A percentile compares a stretch with the other conserved stretches of the same genome.
Conservation (phyloP, 1,140 invertebrate genomes). For the Conus ventricosus region DNA sequence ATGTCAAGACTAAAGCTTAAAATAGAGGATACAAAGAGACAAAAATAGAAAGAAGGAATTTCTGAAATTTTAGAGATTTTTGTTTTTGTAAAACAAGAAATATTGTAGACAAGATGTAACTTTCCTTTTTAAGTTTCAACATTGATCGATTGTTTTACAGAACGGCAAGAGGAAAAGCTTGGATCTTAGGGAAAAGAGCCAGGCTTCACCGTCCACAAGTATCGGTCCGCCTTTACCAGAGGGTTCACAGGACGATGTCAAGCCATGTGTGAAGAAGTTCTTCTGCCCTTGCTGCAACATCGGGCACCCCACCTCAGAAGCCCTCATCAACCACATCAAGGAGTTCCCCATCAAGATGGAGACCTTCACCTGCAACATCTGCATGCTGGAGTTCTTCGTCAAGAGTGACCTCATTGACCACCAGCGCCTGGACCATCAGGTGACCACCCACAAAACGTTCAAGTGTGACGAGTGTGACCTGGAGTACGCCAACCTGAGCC, state of each 20-base stretch:
- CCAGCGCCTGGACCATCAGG: constrained; percentile 11
- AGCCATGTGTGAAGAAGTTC: background rate
- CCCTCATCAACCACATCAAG: constrained; percentile 32
- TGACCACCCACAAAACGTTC: background rate
- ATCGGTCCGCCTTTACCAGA: background rate
- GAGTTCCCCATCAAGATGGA: constrained; percentile 21
- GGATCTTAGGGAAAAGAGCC: background rate
- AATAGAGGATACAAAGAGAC: too few species aligned
- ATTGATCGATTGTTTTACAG: background rate
- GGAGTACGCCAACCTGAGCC: background rate
- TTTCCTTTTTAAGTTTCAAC: too few species aligned
- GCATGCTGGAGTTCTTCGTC: constrained; percentile 27
- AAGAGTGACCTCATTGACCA: constrained; percentile 23
- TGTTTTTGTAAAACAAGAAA: too few species aligned
- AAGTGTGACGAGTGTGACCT: constrained; percentile 32
- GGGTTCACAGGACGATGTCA: too few species aligned
- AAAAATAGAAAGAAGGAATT: too few species aligned
- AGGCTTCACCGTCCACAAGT: background rate
- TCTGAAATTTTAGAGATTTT: too few species aligned
- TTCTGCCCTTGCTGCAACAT: constrained; percentile 30
- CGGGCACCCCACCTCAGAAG: constrained; percentile 4
- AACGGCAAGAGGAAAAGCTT: background rate
- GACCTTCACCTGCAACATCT: constrained; percentile 22
- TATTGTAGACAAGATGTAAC: too few species aligned
- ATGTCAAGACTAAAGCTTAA: too few species aligned